These are phyloP conservation scores for Loripinus fragilis DNA, from an alignment of 2,888 invertebrate genomes.

Conservation along the genomic window DNA sequence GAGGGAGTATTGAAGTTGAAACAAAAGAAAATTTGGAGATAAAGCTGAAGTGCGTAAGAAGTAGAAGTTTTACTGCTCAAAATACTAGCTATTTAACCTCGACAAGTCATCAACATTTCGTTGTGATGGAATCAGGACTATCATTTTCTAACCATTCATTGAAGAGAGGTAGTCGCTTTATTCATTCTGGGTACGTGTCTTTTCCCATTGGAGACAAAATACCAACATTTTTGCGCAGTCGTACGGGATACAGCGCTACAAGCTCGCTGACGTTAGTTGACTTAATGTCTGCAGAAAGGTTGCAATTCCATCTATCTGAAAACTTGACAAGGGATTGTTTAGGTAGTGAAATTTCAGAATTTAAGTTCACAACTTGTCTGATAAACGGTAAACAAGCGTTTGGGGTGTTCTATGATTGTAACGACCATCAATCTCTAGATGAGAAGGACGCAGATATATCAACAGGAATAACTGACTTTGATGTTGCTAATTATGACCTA, in stretches of 20 bases:
- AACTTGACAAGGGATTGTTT: not conserved
- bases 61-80: not conserved
- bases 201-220: constrained; percentile 10
- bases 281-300: not conserved
- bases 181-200: not conserved
- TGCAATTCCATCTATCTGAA: not conserved
- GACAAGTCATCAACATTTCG: not conserved
- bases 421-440: not conserved
- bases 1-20: constrained; percentile 1
- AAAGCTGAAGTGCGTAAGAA: not conserved
- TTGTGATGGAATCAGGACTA: not conserved
- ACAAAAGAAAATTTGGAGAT: not conserved
- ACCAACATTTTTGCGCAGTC: not conserved
- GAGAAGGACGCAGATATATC: not conserved
- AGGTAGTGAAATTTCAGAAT: not conserved
- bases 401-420: not conserved
- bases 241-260: too few relatives aligned
- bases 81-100: too few relatives aligned
- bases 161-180: not conserved
- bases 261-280: not conserved
- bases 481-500: not conserved
- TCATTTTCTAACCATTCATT: not conserved
- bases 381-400: not conserved
- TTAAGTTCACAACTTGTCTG: not conserved
- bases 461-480: not conserved